Base-by-base conservation (phyloP, 2,113 vertebrate genomes). In the Dermatemys mawii region DNA sequence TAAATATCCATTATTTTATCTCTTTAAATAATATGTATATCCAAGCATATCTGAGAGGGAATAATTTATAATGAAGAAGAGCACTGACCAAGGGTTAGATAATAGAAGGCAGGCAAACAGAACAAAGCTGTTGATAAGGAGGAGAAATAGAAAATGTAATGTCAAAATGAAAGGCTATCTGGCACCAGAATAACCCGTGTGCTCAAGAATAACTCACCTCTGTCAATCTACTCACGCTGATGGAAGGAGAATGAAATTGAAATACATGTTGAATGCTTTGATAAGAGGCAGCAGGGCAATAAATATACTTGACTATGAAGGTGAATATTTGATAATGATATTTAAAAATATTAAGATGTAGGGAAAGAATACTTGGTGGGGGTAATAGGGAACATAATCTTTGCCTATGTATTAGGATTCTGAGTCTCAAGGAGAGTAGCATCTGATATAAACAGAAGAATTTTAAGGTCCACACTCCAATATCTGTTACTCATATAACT, bases 1-100 rank as follows among this genome's bases (percentile, higher is more conserved):
- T n/a, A n/a, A n/a, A n/a, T n/a, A n/a, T n/a, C n/a, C n/a, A n/a
- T 46, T 92, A 70, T 92, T 95, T 94, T 83, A 93, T 86, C 82
- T 1, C 55, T 92, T 93, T 79, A 32, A 90, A 90, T 87, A 81
- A 89, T 88, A 51, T 19, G 19, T 21, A 51, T 51, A 51, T n/a
- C 38, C 44, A 90, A 63, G 2, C 10, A n/a, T 38, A 85, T 48
- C 3, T 67, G 57, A 57, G 11, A 63, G 2, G 79, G 27, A 87
- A 86, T 38, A 89, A 81, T 29, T 81, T 44, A 48, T 7, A 91
- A 22, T 78, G 83, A 83, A 92, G 94, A 29, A 79, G 4, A 86
- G 0, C 1, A 90, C 8, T 44, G 35, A 78, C 48, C 0, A 0
- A 8, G 11, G 6, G 5, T 87, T 86, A 87, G 48, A 76, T 63